phyloP scores from a whole-genome alignment of 2,113 vertebrate genomes.

The Paradoxurus hermaphroditus region DNA sequence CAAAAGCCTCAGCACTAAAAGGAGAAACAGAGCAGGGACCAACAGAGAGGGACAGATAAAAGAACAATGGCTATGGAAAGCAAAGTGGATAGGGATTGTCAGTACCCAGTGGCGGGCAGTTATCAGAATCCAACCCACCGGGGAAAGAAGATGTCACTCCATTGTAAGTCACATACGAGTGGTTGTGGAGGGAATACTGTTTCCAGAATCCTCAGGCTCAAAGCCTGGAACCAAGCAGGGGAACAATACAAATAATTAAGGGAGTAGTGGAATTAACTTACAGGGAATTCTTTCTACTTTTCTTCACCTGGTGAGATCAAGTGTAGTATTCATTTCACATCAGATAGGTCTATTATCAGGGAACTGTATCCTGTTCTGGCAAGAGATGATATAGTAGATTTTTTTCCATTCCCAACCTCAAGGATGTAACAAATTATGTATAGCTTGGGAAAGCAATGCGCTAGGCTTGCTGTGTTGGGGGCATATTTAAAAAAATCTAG shows the following conservation, averaged over 20 bases:
- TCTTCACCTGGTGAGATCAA: constrained; percentile 71
- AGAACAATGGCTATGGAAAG: constrained; percentile 40
- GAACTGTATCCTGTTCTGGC: constrained; percentile 72
- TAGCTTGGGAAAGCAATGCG: constrained; percentile 50
- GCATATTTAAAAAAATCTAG: constrained; percentile 32
- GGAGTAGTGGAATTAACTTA: constrained; percentile 73
- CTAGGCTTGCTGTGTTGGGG: background rate
- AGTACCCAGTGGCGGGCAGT: background rate
- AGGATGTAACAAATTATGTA: constrained; percentile 66
- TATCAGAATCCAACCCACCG: constrained; percentile 23
- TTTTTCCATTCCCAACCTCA: constrained; percentile 68
- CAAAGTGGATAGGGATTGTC: constrained; percentile 6
- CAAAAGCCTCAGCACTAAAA: constrained; percentile 5
- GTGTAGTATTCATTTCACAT: constrained; percentile 75
- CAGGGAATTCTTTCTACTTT: constrained; percentile 78
- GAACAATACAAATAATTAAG: constrained; percentile 78
- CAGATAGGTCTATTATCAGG: constrained; percentile 72
- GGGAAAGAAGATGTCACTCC: constrained; percentile 45
- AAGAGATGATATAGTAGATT: constrained; percentile 72
- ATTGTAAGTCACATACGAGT: constrained; percentile 18
- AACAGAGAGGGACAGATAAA: background rate
- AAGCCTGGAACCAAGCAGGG: constrained; percentile 55
- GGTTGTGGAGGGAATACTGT: constrained; percentile 47
- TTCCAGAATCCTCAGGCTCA: constrained; percentile 60
- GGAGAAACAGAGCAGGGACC: background rate